A percentile compares a stretch with the other conserved stretches of the same genome.
These are phyloP conservation scores for Salmo trutta DNA, from an alignment of 2,797 vertebrate species.

Conservation along the genomic window DNA sequence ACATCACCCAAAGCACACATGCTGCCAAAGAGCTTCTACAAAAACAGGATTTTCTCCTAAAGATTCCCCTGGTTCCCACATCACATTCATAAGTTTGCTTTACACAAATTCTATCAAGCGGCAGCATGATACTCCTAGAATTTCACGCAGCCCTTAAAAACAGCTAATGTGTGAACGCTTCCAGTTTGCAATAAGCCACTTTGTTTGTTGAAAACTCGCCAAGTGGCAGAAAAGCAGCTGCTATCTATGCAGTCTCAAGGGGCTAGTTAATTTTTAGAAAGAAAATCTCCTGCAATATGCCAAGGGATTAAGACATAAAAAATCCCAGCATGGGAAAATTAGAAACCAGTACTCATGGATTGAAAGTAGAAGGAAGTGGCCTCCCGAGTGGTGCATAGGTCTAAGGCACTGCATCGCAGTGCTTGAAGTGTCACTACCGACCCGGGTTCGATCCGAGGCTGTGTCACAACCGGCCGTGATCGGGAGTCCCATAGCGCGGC, in stretches of 20 bases:
- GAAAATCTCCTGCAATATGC: slow-evolving; percentile 78
- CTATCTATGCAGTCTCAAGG: slow-evolving; percentile 72
- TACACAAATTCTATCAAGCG: slow-evolving; percentile 52
- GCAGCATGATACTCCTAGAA: slow-evolving; percentile 44
- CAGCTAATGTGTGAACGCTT: slow-evolving; percentile 54
- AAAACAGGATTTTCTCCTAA: slow-evolving; percentile 22
- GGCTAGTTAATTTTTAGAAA: slow-evolving; percentile 78
- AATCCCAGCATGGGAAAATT: slow-evolving; percentile 53
- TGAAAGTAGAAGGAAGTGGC: slow-evolving; percentile 41
- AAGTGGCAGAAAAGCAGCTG: slow-evolving; percentile 68
- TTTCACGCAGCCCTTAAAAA: slow-evolving; percentile 49
- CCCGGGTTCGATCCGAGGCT: too few species aligned
- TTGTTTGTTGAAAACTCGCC: slow-evolving; percentile 71
- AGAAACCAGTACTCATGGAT: slow-evolving; percentile 49
- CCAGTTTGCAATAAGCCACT: slow-evolving; percentile 61
- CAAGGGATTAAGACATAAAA: slow-evolving; percentile 73
- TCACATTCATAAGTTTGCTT: slow-evolving; percentile 34
- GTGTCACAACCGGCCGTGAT: too few species aligned
- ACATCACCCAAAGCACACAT: slow-evolving; percentile 42
- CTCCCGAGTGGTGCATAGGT: too few species aligned
- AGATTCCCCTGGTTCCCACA: slow-evolving; percentile 38
- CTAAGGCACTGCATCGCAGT: too few species aligned
- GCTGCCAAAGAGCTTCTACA: slow-evolving; percentile 44
- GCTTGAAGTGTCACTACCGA: too few species aligned
- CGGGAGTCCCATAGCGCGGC: too few species aligned